These are phyloP conservation scores for Odocoileus hemionus DNA, from an alignment of 2,113 vertebrate species.

Conservation along the genomic window DNA sequence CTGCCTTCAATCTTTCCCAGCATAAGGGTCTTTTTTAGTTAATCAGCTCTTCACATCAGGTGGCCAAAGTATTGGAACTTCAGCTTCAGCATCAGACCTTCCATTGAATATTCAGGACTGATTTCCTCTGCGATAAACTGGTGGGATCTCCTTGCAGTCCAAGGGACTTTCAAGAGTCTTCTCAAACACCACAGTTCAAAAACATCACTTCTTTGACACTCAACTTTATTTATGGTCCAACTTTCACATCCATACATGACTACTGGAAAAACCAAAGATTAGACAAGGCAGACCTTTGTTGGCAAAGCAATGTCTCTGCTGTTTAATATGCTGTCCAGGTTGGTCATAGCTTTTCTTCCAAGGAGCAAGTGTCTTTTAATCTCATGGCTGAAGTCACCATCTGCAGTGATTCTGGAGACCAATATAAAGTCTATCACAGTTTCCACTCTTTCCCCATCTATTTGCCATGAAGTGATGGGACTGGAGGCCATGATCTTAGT, in stretches of 20 bases:
- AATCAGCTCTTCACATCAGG: neutral
- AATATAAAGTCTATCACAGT: neutral
- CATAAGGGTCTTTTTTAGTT: neutral
- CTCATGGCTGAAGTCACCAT: neutral
- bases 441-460: neutral
- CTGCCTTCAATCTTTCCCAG: neutral
- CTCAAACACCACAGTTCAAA: neutral
- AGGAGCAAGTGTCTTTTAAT: neutral
- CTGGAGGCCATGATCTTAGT: neutral
- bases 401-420: neutral
- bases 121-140: neutral
- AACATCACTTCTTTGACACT: neutral
- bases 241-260: neutral
- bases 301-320: neutral
- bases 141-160: neutral
- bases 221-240: neutral
- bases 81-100: neutral
- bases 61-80: neutral
- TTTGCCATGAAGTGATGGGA: neutral
- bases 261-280: neutral
- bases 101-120: neutral
- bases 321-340: neutral
- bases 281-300: neutral
- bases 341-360: neutral
- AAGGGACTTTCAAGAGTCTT: neutral